Conservation (phyloP, 2,797 vertebrate species). For the Nasua narica region DNA sequence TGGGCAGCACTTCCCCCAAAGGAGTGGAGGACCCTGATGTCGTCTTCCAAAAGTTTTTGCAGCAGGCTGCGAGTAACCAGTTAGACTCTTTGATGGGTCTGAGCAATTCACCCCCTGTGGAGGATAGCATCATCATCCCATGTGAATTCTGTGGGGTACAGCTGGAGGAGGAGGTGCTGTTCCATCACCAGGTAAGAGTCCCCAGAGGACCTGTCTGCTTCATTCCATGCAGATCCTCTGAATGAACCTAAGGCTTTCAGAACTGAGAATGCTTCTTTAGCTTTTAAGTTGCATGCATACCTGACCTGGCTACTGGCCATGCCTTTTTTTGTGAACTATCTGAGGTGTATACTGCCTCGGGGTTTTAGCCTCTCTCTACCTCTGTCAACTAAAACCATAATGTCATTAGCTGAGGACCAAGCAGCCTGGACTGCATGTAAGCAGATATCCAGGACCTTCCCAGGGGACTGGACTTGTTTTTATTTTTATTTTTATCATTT, state of each 20-base stretch:
- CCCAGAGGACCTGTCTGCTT: neutral
- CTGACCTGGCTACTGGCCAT: neutral
- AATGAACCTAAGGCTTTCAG: neutral
- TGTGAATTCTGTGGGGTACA: slow-evolving; percentile 97
- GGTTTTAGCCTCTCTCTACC: neutral
- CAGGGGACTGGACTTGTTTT: no score
- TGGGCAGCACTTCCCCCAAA: slow-evolving; percentile 84
- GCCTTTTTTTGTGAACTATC: neutral
- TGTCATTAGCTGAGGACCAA: neutral
- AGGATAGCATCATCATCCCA: slow-evolving; percentile 89
- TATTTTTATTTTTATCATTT: neutral
- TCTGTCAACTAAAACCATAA: neutral
- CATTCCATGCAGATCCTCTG: neutral
- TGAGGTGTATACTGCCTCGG: neutral
- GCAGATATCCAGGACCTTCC: neutral
- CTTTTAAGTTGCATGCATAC: neutral
- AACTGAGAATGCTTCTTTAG: neutral
- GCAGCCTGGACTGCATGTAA: neutral
- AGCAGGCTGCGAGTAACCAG: slow-evolving; percentile 81
- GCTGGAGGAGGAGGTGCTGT: slow-evolving; percentile 92
- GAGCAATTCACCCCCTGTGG: slow-evolving; percentile 81
- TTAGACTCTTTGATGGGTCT: slow-evolving; percentile 83
- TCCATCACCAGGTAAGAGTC: slow-evolving; percentile 93
- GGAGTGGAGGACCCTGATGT: slow-evolving; percentile 60
- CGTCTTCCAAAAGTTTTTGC: slow-evolving; percentile 60